A percentile compares a stretch with the other conserved stretches of the same genome.
phyloP scores from a whole-genome alignment of 2,113 vertebrate genomes.

The Crotalus horridus region DNA sequence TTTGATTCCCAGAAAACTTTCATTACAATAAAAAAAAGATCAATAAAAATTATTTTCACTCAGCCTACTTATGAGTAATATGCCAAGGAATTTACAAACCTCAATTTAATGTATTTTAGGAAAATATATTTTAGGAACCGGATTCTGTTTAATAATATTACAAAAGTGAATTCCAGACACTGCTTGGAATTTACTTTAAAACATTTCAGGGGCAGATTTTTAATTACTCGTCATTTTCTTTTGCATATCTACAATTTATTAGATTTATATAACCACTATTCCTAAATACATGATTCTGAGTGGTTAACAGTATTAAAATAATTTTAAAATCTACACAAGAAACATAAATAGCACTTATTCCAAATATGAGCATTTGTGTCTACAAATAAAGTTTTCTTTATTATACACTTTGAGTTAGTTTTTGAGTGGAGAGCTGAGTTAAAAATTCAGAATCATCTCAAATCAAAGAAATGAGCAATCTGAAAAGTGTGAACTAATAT shows the following conservation, averaged over 20 bases:
- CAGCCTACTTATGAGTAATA: background rate
- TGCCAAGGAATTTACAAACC: slow-evolving; percentile 10
- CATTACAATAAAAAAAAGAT: slow-evolving; percentile 28
- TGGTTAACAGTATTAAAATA: background rate
- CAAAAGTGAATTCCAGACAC: slow-evolving; percentile 2
- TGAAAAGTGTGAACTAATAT: background rate
- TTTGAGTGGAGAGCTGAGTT: background rate
- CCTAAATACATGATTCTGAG: background rate
- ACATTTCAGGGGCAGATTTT: background rate
- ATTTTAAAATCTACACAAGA: background rate
- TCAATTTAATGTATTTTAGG: background rate
- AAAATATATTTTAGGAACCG: background rate
- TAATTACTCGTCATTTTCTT: slow-evolving; percentile 14
- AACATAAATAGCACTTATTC: background rate
- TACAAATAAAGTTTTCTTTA: background rate
- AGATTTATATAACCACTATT: background rate
- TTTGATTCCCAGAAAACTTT: slow-evolving; percentile 24
- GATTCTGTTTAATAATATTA: background rate
- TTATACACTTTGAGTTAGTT: background rate
- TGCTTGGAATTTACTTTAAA: background rate
- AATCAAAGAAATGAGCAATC: background rate
- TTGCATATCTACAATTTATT: background rate
- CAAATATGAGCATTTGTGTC: background rate
- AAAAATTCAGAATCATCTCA: background rate
- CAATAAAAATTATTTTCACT: background rate